These are phyloP conservation scores for Imbricaverruca yamaguchii DNA, from an alignment of 2,888 invertebrate species.

Conservation along the genomic window DNA sequence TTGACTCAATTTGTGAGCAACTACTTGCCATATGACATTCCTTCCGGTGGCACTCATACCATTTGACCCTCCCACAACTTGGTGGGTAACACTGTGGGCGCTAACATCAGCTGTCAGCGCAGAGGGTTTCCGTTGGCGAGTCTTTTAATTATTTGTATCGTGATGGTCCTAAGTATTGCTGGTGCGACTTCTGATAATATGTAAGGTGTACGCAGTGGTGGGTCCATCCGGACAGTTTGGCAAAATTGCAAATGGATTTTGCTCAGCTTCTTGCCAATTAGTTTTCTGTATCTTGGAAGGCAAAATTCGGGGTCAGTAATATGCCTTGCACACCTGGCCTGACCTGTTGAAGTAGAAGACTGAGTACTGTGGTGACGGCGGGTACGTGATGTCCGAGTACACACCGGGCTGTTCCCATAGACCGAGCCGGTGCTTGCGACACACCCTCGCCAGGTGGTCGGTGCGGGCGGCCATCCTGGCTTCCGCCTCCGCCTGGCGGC, in stretches of 20 bases:
- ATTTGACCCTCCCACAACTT: no score
- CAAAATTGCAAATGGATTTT: no score
- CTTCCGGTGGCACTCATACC: no score
- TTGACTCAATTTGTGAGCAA: no score
- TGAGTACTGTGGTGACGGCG: conserved; percentile 45
- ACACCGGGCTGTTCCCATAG: conserved; percentile 35
- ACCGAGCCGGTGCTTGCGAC: conserved; percentile 43
- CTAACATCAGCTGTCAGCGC: no score
- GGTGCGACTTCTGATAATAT: background rate
- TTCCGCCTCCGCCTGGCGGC: conserved; percentile 1
- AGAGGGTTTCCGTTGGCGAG: no score
- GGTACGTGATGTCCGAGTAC: conserved; percentile 40
- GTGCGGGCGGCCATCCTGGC: conserved; percentile 17
- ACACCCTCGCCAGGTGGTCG: conserved; percentile 35
- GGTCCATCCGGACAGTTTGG: background rate
- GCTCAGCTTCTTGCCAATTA: background rate
- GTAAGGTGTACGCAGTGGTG: background rate
- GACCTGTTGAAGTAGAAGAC: conserved; percentile 46
- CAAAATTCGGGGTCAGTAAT: background rate
- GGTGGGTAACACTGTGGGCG: no score
- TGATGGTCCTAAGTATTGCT: background rate
- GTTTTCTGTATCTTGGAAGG: background rate
- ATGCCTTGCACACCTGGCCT: conserved; percentile 2
- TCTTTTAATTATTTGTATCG: no score
- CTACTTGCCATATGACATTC: no score